Conservation (phyloP, 2,888 invertebrate genomes). For the Synergus laeviventris region DNA sequence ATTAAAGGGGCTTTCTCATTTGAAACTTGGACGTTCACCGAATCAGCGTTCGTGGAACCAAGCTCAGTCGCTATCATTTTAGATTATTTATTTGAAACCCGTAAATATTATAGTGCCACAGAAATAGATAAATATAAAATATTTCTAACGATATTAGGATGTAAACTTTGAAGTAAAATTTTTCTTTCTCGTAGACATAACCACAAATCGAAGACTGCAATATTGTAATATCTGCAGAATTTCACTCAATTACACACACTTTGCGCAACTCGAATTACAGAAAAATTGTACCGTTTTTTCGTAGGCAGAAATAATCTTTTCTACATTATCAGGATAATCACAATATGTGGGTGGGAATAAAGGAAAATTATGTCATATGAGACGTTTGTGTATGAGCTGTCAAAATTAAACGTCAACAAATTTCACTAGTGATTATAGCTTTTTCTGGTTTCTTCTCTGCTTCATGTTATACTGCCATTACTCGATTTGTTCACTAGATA, state of each 20-base stretch:
- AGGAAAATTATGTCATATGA: slow-evolving; percentile 21
- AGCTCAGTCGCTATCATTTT: slow-evolving; percentile 73
- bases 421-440: too few relatives aligned
- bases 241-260: neutral
- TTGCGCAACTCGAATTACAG: neutral
- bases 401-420: slow-evolving; percentile 15
- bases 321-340: neutral
- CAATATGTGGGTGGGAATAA: slow-evolving; percentile 1
- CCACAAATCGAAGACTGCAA: neutral
- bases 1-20: slow-evolving; percentile 75
- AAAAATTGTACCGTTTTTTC: neutral
- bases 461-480: too few relatives aligned
- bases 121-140: neutral
- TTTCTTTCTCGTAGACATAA: neutral
- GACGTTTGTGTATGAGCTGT: neutral
- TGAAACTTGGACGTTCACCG: slow-evolving; percentile 66
- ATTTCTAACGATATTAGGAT: neutral
- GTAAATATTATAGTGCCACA: neutral
- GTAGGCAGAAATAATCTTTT: neutral
- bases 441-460: too few relatives aligned
- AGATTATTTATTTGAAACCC: neutral
- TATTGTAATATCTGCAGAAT: neutral
- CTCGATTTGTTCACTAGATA: too few relatives aligned
- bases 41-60: slow-evolving; percentile 73
- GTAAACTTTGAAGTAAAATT: neutral